These are phyloP conservation scores for Bagarius yarrelli DNA, from an alignment of 2,113 vertebrate genomes.

Conservation along the genomic window DNA sequence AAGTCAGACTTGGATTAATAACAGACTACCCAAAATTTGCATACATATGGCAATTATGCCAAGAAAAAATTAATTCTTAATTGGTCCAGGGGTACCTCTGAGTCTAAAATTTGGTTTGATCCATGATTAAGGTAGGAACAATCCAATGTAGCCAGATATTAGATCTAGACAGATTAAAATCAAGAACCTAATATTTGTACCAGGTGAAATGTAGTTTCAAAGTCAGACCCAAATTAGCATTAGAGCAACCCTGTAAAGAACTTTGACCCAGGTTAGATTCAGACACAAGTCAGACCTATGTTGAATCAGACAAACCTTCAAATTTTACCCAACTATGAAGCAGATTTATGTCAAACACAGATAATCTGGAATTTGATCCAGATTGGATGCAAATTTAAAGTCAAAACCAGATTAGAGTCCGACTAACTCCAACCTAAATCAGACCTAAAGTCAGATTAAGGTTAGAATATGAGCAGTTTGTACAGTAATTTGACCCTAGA, in stretches of 20 bases:
- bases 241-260: background rate
- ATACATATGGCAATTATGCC: background rate
- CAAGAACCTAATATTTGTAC: background rate
- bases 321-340: too few relatives aligned
- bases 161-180: background rate
- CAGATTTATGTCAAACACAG: too few relatives aligned
- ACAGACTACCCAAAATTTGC: background rate
- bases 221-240: background rate
- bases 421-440: too few relatives aligned
- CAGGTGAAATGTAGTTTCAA: background rate
- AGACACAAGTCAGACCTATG: background rate
- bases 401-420: background rate
- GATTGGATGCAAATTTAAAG: background rate
- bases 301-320: too few relatives aligned
- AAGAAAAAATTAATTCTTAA: background rate
- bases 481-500: too few relatives aligned
- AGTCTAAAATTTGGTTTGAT: background rate
- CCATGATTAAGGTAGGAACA: background rate
- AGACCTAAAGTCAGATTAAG: too few relatives aligned
- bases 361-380: background rate
- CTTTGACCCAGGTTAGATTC: background rate
- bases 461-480: too few relatives aligned
- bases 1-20: background rate
- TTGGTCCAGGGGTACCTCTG: background rate
- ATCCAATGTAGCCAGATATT: background rate